Base-by-base conservation (phyloP, 2,797 vertebrate species). In the Lagocephalus sceleratus region DNA sequence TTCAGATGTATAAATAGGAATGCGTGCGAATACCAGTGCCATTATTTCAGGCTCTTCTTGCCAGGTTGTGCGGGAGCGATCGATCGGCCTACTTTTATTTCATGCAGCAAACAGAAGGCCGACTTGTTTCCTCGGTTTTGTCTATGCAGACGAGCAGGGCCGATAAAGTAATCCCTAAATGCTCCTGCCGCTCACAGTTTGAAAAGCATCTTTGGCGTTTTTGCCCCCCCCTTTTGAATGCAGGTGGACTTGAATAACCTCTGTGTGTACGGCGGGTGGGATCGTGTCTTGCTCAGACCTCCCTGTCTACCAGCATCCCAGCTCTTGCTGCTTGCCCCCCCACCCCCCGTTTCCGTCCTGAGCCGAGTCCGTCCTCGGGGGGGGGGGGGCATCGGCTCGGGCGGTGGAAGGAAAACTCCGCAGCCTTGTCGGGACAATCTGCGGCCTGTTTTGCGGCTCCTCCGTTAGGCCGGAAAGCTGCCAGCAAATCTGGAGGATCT, bases 11-110 rank as follows among this genome's bases (percentile, higher is more conserved):
- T 4, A 14, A 35, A 35, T 2, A 35, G 32, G 11, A 35, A 35
- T 35, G 32, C 12, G 4, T 35, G 12, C 12, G 11, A 14, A 35
- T 35, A 14, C 3, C 12, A 45, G 39, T 25, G 25, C 5, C 2
- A 17, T 41, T 1, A 49, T 53, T 44, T 51, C 45, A 26, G 59
- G 55, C 56, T 66, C 38, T 56, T 60, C 59, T 65, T 40, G 51
- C 58, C 71, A 72, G 54, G 59, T 64, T 46, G 65, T 73, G 56
- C 55, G 56, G 65, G 60, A 65, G 56, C 62, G 52, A 79, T 78
- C 52, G 47, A 76, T 76, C 40, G 47, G 58, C 70, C 70, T 58
- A 57, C 53, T 76, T 79, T 71, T 77, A 63, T 78, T 78, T 82
- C 59, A 67, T 77, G 71, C 71, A 72, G 53, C 71, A 67, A 72